Conservation (phyloP, 2,797 vertebrate species). For the Myiothlypis chrysogaster region DNA sequence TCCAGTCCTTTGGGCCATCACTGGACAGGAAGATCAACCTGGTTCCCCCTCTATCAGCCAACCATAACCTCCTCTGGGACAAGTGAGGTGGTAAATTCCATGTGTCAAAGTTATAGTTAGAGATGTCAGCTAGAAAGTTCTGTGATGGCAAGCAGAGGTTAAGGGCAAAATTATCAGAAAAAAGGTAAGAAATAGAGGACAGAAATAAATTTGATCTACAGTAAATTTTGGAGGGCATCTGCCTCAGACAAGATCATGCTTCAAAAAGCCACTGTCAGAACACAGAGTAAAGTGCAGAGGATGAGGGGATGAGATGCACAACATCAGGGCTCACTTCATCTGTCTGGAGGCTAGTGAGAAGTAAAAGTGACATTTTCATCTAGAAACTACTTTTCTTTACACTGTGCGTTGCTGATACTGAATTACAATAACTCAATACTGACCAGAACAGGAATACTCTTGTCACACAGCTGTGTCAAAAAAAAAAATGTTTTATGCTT, state of each 20-base stretch:
- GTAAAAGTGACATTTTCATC: neutral
- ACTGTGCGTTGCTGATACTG: neutral
- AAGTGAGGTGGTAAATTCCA: neutral
- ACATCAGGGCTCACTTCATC: neutral
- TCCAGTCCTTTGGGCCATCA: neutral
- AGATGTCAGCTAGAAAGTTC: neutral
- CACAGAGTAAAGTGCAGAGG: neutral
- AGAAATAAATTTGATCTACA: neutral
- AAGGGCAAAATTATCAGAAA: neutral
- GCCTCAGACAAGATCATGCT: neutral
- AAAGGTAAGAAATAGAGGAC: neutral
- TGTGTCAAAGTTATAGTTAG: neutral
- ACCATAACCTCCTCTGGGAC: neutral
- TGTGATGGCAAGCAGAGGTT: neutral
- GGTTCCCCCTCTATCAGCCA: neutral
- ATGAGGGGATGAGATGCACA: neutral
- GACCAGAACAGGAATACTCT: neutral
- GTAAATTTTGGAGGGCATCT: neutral
- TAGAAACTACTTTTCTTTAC: neutral
- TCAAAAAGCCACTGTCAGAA: neutral
- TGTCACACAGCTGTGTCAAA: neutral
- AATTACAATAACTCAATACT: neutral
- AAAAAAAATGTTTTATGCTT: neutral
- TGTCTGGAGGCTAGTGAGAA: neutral
- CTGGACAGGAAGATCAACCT: neutral